phyloP scores from a whole-genome alignment of 2,888 invertebrate species.

The Mythimna albipuncta region DNA sequence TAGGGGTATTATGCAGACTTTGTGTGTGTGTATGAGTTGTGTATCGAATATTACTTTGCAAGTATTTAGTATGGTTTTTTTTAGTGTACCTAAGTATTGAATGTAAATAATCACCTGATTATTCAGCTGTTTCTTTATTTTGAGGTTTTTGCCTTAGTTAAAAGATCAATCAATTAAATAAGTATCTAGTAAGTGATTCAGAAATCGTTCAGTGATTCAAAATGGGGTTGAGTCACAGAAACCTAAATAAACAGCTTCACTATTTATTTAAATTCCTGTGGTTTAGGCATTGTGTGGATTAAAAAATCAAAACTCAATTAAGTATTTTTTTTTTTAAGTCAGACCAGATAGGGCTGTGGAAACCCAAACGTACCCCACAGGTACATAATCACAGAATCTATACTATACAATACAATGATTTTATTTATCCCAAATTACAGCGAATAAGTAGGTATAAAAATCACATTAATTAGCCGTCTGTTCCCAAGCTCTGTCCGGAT shows the following conservation, averaged over 20 bases:
- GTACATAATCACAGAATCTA: constrained; percentile 89
- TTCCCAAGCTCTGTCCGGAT: constrained; percentile 79
- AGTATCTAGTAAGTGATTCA: constrained; percentile 20
- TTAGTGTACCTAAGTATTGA: not conserved
- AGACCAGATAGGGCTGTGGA: constrained; percentile 81
- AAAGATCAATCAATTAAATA: not conserved
- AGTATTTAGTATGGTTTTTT: not conserved
- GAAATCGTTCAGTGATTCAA: constrained; percentile 17
- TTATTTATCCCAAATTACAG: constrained; percentile 78
- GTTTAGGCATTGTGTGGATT: constrained; percentile 24
- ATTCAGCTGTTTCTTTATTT: not conserved
- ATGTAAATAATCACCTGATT: not conserved
- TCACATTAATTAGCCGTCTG: constrained; percentile 83
- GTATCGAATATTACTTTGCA: constrained; percentile 4
- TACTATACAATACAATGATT: constrained; percentile 77
- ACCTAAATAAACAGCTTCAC: constrained; percentile 36
- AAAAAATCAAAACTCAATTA: constrained; percentile 56
- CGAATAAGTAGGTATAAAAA: constrained; percentile 84
- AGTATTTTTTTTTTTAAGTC: constrained; percentile 80
- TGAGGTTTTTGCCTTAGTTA: not conserved
- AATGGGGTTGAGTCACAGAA: constrained; percentile 22
- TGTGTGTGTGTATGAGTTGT: not conserved
- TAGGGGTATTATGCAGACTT: no score
- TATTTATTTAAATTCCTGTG: constrained; percentile 25
- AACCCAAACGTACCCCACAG: constrained; percentile 81